These are phyloP conservation scores for Endomychus coccineus DNA, from an alignment of 2,888 invertebrate species.

Conservation along the genomic window DNA sequence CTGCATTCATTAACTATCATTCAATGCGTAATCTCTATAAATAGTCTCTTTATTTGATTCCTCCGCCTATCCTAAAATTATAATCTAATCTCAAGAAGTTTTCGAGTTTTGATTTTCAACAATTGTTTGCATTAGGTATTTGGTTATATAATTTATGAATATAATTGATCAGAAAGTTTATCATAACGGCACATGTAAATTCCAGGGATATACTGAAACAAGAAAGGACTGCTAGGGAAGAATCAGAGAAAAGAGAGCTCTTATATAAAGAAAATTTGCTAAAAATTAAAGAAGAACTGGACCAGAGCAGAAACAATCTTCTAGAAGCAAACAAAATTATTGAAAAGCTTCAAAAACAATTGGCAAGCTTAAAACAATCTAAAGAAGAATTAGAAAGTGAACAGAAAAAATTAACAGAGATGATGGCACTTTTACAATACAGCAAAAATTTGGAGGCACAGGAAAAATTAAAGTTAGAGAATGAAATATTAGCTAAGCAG, in stretches of 20 bases:
- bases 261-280: constrained; percentile 63
- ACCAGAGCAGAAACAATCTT: constrained; percentile 65
- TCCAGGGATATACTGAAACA: constrained; percentile 77
- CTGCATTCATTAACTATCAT: no score
- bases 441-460: constrained; percentile 86
- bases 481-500: constrained; percentile 80
- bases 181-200: no score
- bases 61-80: no score
- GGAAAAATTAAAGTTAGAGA: constrained; percentile 72
- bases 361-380: constrained; percentile 77
- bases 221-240: constrained; percentile 87
- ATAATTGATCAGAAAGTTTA: no score
- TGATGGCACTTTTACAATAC: constrained; percentile 87
- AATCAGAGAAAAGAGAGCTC: constrained; percentile 89
- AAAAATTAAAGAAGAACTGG: constrained; percentile 85
- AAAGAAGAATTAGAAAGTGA: constrained; percentile 82
- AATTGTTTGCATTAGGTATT: no score
- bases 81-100: no score
- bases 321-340: constrained; percentile 81
- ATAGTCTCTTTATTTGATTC: no score
- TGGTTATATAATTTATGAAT: no score
- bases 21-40: no score
- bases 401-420: constrained; percentile 75
- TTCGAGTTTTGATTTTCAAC: no score
- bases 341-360: constrained; percentile 73